Conservation (phyloP, 2,113 vertebrate species). For the Apeltes quadracus region DNA sequence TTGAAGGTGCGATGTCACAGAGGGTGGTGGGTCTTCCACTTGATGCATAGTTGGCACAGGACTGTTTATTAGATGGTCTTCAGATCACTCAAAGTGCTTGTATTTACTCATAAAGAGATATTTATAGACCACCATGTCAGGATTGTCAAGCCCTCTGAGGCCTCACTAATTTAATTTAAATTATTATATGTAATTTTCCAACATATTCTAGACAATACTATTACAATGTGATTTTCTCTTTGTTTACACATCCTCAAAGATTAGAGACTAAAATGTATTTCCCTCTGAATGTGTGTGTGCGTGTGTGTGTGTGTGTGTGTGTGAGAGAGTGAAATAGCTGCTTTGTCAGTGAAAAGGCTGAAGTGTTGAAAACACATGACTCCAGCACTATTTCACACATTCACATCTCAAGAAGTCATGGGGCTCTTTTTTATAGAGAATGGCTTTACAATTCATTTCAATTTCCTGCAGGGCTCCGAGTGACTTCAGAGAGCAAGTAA, state of each 20-base stretch:
- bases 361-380: constrained; percentile 61
- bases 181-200: too few relatives aligned
- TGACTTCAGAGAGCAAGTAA: constrained; percentile 71
- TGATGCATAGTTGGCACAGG: too few relatives aligned
- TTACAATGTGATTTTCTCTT: background rate
- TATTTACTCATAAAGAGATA: too few relatives aligned
- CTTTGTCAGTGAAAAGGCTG: constrained; percentile 62
- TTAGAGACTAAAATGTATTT: background rate
- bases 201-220: too few relatives aligned
- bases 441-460: constrained; percentile 70
- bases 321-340: constrained; percentile 37
- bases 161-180: too few relatives aligned
- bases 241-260: constrained; percentile 17
- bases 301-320: background rate
- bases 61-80: too few relatives aligned
- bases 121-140: too few relatives aligned
- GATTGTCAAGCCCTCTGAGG: too few relatives aligned
- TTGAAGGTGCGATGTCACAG: too few relatives aligned
- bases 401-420: constrained; percentile 32
- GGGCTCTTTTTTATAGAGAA: constrained; percentile 57
- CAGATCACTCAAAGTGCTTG: too few relatives aligned
- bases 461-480: constrained; percentile 66
- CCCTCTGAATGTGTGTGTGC: background rate
- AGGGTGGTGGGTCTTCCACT: too few relatives aligned
- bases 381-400: constrained; percentile 58